Conservation (phyloP, 2,888 invertebrate genomes). For the Papilio protenor region DNA sequence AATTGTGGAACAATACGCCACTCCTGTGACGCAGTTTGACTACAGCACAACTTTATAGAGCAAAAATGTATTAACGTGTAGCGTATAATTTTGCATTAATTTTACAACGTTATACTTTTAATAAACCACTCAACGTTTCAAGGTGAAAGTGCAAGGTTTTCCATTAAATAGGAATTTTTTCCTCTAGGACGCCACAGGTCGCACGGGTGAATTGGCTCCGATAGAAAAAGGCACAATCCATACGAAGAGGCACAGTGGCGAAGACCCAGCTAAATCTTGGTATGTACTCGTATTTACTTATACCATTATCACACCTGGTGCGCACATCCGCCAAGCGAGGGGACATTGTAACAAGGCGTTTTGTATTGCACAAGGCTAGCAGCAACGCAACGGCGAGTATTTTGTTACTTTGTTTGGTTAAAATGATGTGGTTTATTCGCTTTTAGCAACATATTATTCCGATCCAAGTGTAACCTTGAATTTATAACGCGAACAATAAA, state of each 20-base stretch:
- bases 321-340: not conserved
- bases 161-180: conserved; percentile 57
- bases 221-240: conserved; percentile 98
- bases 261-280: conserved; percentile 93
- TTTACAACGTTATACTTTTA: not conserved
- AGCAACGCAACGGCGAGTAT: not conserved
- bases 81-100: not conserved
- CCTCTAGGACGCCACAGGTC: conserved; percentile 76
- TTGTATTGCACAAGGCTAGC: not conserved
- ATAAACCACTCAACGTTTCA: not conserved
- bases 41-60: not conserved
- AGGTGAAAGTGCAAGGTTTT: not conserved
- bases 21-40: not conserved
- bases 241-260: conserved; percentile 96
- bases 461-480: not conserved
- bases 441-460: not conserved
- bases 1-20: not conserved
- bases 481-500: not conserved
- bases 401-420: not conserved
- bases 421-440: not conserved
- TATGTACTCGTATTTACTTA: conserved; percentile 53
- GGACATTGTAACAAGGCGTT: not conserved
- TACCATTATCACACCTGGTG: not conserved
- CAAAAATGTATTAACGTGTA: conserved; percentile 42
- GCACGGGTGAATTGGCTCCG: conserved; percentile 84